Conservation (phyloP, 92 coral and sea anemone genomes). For the Zoanthus sansibaricus region DNA sequence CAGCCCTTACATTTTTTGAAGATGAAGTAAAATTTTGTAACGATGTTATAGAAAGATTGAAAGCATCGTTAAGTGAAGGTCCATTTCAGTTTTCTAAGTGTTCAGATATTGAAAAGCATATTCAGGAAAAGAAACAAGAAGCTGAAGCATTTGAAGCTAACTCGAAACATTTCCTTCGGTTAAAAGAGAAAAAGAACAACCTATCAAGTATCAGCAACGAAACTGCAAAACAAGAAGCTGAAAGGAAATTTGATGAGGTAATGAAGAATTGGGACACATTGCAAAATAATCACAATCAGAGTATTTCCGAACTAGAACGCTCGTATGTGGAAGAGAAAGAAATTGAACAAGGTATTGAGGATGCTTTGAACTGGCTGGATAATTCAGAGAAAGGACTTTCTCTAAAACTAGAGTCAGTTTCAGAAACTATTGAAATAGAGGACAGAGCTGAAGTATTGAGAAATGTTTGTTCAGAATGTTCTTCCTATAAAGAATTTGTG, state of each 20-base stretch:
- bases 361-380: conserved; percentile 74
- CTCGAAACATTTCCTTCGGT: conserved; percentile 10
- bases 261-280: conserved; percentile 70
- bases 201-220: conserved; percentile 4
- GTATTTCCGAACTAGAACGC: conserved; percentile 63
- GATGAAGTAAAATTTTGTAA: conserved; percentile 64
- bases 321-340: conserved; percentile 61
- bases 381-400: conserved; percentile 68
- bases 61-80: conserved; percentile 50
- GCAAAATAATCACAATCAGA: conserved; percentile 63
- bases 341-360: conserved; percentile 64
- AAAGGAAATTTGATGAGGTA: conserved; percentile 53
- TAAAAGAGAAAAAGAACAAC: conserved; percentile 15
- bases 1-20: conserved; percentile 52
- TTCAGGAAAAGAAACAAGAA: conserved; percentile 60
- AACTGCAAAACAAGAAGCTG: conserved; percentile 34
- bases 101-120: conserved; percentile 67
- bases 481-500: conserved; percentile 67
- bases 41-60: conserved; percentile 48
- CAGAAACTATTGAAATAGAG: conserved; percentile 63
- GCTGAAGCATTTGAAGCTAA: conserved; percentile 55
- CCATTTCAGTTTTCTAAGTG: conserved; percentile 32
- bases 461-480: conserved; percentile 59
- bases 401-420: conserved; percentile 46
- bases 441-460: conserved; percentile 61